Base-by-base conservation (phyloP, 2,797 vertebrate species). In the Tarsius wallacei region DNA sequence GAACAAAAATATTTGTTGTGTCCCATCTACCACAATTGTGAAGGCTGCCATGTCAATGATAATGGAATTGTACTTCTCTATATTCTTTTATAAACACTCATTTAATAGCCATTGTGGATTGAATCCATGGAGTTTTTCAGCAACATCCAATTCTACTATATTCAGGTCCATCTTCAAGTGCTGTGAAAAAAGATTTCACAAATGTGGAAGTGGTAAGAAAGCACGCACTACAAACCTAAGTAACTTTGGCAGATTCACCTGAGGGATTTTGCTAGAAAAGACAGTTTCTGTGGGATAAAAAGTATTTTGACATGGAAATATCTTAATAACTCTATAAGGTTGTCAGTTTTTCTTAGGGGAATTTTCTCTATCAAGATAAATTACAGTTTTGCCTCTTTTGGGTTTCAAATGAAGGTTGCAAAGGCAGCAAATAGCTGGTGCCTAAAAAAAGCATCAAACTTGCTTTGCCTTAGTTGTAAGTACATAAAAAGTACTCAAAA, bases 261-360 rank as follows among this genome's bases (percentile, higher is more conserved):
- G 28, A 28, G 77, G 57, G 84, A 96, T 63, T 97, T 95, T 76
- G 74, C 63, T 90, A 81, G 77, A 64, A 78, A 91, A 96, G 82
- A 26, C 28, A 71, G 42, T 83, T 96, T 93, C 74, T 71, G 28
- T 81, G 76, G 61, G 70, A 77, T 96, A 91, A 76, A 91, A 91
- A 91, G 86, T 89, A 87, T 95, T 97, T 95, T 96, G 94, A 96
- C 59, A 71, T 97, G 88, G 83, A 97, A 89, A 94, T 96, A 91
- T 89, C 90, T 97, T 90, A 95, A 90, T 97, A 77, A 55, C 73
- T 93, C 68, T 88, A 10, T 80, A 86, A 96, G 47, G 51, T 66
- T 96, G 71, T 96, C 93, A 96, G 70, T 68, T 81, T 90, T 97
- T 95, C 93, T 86, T 80, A 78, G 49, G 82, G 64, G 81, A 87